Base-by-base conservation (phyloP, 1,140 invertebrate species). In the Lanistes nyassanus region DNA sequence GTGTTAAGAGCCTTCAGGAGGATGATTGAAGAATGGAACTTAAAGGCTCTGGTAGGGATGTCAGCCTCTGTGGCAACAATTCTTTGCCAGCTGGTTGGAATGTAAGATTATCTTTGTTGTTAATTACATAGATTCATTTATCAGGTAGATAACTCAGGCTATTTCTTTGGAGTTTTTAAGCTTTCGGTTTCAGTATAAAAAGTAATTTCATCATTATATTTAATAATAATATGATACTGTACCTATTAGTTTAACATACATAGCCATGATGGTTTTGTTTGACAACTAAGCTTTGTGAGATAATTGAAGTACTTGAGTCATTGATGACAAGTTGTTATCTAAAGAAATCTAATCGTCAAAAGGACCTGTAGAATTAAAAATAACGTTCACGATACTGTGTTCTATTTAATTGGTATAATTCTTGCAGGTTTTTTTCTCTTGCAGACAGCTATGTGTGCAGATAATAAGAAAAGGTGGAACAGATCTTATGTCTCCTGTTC, bases 401-500 rank as follows among this genome's bases (percentile, higher is more conserved):
- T n/a, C n/a, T n/a, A 47, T 47, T 0, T 47, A 16, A 47, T n/a
- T 47, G 42, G 42, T 16, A 47, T 47, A 47, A 47, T 13, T 47
- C 42, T 47, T 47, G 42, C 9, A 13, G 19, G 0, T 47, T 13
- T 47, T 47, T 47, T 47, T 9, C 42, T 51, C 51, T 9, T 72
- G 4, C 70, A 72, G 70, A 55, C 70, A 72, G 21, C 29, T 72
- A 58, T 72, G 70, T 62, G 56, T 72, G 19, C 55, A 72, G 26
- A 72, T 72, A 37, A 56, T 72, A 19, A 55, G 70, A 34, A 72
- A 72, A 42, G 70, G 70, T 42, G 70, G 56, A n/a, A 72, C 70
- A 72, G 70, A 72, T 72, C 5, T 72, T 23, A 53, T 42, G 6
- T 72, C 70, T 11, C 70, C 70, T 0, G 70, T 72, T 0, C 70